These are phyloP conservation scores for Myotis daubentonii DNA, from an alignment of 2,797 vertebrate genomes.

Conservation along the genomic window DNA sequence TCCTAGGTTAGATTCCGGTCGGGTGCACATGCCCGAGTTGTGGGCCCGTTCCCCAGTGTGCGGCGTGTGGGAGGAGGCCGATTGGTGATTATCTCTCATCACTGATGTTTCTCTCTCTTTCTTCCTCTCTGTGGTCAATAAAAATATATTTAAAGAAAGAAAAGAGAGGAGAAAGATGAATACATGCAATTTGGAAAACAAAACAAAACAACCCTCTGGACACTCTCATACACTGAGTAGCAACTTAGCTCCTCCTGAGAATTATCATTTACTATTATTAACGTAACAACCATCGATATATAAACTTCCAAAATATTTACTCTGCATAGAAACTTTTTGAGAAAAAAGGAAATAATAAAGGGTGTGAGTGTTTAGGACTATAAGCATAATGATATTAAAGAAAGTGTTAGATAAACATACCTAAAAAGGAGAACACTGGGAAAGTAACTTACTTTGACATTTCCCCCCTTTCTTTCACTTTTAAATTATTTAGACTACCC, in stretches of 20 bases:
- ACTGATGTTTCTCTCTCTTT: too few species aligned
- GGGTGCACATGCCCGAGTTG: too few species aligned
- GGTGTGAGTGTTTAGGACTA: background rate
- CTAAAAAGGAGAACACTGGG: background rate
- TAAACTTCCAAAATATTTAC: background rate
- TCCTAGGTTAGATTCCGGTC: too few species aligned
- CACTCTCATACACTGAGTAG: background rate
- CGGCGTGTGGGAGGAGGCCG: too few species aligned
- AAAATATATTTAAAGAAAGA: too few species aligned
- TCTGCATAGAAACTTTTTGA: background rate
- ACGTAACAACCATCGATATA: background rate
- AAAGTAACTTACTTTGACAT: background rate
- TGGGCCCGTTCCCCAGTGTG: too few species aligned
- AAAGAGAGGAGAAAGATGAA: background rate
- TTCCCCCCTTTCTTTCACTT: background rate
- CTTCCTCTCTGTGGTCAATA: too few species aligned
- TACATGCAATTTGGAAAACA: background rate
- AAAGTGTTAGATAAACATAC: background rate
- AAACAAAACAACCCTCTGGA: background rate
- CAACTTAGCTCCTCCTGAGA: background rate
- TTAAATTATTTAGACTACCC: conserved; percentile 33
- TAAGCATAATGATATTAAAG: background rate
- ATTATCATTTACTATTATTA: background rate
- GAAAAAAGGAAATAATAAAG: background rate
- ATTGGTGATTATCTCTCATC: too few species aligned